Conservation (phyloP, 1,140 invertebrate species). For the Daktulosphaira vitifoliae region DNA sequence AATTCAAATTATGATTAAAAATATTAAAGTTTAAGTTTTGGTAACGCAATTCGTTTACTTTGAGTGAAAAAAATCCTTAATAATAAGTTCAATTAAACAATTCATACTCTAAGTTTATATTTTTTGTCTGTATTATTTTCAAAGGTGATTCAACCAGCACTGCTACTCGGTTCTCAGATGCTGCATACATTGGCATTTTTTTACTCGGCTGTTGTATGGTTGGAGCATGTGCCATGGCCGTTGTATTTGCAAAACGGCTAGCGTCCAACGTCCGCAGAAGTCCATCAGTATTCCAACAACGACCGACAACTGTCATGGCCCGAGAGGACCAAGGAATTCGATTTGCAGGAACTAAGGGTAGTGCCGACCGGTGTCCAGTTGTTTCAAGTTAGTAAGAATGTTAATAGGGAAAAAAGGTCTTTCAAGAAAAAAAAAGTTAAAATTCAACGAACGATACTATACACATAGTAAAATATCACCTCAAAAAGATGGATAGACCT, state of each 20-base stretch:
- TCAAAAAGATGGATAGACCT: too few relatives aligned
- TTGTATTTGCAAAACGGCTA: conserved; percentile 25
- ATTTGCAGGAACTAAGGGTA: conserved; percentile 9
- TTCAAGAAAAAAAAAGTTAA: too few relatives aligned
- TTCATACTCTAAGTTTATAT: too few relatives aligned
- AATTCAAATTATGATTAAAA: too few relatives aligned
- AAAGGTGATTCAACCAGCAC: conserved; percentile 19
- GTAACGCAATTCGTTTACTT: too few relatives aligned
- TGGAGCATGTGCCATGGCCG: background rate
- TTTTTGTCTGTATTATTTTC: too few relatives aligned
- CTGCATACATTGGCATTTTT: background rate
- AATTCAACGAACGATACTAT: too few relatives aligned
- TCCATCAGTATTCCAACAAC: background rate
- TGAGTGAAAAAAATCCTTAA: too few relatives aligned
- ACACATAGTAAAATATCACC: too few relatives aligned
- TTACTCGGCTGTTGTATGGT: conserved; percentile 17
- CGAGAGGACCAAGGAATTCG: conserved; percentile 11
- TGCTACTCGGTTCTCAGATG: background rate
- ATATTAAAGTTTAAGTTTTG: too few relatives aligned
- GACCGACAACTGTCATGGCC: background rate
- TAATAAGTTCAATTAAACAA: too few relatives aligned
- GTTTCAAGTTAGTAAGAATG: conserved; percentile 19
- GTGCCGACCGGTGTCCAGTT: conserved; percentile 3
- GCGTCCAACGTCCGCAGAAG: background rate
- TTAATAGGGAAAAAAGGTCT: conserved; percentile 4